Percentiles rank a stretch among this genome's conserved stretches.
Evolutionary conservation across 2,797 vertebrate species (phyloP).

Genomic region (Nothura maculosa): DNA sequence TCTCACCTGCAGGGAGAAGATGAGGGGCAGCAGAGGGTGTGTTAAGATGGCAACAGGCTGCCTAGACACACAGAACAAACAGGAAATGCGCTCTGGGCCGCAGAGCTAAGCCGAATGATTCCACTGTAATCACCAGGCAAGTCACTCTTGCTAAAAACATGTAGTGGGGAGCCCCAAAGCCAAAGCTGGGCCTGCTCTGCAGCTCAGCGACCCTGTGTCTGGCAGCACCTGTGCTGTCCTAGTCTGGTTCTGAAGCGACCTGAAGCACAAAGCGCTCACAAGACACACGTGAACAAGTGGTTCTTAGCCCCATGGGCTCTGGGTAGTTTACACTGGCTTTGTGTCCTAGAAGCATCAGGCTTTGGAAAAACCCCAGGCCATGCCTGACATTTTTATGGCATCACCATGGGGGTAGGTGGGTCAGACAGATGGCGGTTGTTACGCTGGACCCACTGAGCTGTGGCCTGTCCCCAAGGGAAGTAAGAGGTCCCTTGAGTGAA

Average conservation of each 20-base stretch:
- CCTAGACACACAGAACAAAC: neutral
- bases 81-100: neutral
- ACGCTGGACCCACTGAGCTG: neutral
- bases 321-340: neutral
- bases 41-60: neutral
- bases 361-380: neutral
- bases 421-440: neutral
- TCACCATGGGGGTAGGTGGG: neutral
- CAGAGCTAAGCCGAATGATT: neutral
- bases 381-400: neutral
- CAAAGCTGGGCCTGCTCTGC: neutral
- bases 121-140: neutral
- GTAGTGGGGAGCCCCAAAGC: neutral
- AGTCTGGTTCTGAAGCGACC: neutral
- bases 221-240: neutral
- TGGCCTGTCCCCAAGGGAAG: neutral
- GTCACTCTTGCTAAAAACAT: neutral
- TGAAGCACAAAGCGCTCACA: neutral
- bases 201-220: neutral
- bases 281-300: neutral
- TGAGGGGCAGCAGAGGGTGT: neutral
- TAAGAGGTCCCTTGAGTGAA: neutral
- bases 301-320: neutral
- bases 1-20: constrained; percentile 88
- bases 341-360: neutral